Conservation (phyloP, 2,888 invertebrate genomes). For the Nomada ferruginata region DNA sequence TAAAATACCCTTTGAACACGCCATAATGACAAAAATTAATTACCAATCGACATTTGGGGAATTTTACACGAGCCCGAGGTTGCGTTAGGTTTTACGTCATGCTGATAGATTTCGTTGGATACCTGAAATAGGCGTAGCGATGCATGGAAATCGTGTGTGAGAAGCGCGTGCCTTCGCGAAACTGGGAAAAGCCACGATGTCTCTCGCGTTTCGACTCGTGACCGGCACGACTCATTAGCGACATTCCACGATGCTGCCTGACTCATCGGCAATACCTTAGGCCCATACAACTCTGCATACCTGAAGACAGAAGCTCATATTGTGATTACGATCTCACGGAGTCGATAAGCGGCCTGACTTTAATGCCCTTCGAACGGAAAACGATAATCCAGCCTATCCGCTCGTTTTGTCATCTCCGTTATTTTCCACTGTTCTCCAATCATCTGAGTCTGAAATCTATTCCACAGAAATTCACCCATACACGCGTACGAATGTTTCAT, state of each 20-base stretch:
- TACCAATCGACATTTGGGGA: no score
- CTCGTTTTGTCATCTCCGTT: neutral
- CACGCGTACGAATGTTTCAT: no score
- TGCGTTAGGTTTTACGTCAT: no score
- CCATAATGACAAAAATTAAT: no score
- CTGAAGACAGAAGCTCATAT: conserved; percentile 65
- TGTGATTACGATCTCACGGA: conserved; percentile 66
- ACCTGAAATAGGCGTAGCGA: no score
- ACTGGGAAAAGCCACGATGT: conserved; percentile 27
- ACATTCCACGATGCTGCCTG: conserved; percentile 81
- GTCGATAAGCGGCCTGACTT: conserved; percentile 33
- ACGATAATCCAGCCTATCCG: neutral
- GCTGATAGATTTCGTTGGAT: no score
- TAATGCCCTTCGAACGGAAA: conserved; percentile 16
- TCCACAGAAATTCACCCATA: no score
- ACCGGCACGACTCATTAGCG: conserved; percentile 79
- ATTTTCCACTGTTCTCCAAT: neutral
- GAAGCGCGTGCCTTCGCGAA: conserved; percentile 12
- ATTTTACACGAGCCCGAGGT: no score
- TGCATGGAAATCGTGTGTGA: neutral
- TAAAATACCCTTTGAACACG: no score
- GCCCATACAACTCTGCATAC: conserved; percentile 72
- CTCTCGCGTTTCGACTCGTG: conserved; percentile 61
- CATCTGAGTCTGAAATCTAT: no score
- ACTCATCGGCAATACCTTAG: conserved; percentile 79